Conservation (phyloP, 2,888 invertebrate species). For the Calephelis perditalis region DNA sequence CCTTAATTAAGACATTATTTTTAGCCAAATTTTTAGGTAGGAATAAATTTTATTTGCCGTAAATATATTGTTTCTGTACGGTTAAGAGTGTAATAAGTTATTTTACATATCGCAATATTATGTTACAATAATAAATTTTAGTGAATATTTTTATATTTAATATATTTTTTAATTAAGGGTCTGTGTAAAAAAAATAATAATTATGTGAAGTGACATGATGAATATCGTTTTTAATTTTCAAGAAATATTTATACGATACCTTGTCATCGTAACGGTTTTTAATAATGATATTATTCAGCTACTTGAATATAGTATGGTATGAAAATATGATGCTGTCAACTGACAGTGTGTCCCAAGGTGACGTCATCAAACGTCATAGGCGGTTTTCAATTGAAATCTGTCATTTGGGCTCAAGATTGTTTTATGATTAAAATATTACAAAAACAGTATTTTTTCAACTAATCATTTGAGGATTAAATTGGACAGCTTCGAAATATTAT, state of each 20-base stretch:
- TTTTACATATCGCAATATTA: constrained; percentile 19
- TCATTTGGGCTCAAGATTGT: no score
- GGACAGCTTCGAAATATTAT: no score
- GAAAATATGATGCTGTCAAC: no score
- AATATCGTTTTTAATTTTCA: constrained; percentile 1
- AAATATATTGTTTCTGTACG: constrained; percentile 14
- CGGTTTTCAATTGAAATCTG: no score
- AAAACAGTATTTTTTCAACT: no score
- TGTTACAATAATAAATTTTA: constrained; percentile 13
- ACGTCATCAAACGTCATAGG: no score
- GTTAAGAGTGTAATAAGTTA: constrained; percentile 15
- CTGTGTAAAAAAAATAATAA: background rate
- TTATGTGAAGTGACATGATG: constrained; percentile 5
- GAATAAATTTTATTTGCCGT: background rate
- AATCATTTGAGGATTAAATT: no score
- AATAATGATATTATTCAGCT: no score
- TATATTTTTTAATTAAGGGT: background rate
- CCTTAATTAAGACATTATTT: constrained; percentile 1
- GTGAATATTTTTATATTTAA: constrained; percentile 8
- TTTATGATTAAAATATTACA: no score
- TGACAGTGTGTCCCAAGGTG: no score
- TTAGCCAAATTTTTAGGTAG: constrained; percentile 10
- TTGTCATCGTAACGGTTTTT: no score
- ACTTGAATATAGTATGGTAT: no score
- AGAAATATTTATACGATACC: background rate